These are phyloP conservation scores for Cephonodes hylas DNA, from an alignment of 2,888 invertebrate genomes.

Conservation along the genomic window DNA sequence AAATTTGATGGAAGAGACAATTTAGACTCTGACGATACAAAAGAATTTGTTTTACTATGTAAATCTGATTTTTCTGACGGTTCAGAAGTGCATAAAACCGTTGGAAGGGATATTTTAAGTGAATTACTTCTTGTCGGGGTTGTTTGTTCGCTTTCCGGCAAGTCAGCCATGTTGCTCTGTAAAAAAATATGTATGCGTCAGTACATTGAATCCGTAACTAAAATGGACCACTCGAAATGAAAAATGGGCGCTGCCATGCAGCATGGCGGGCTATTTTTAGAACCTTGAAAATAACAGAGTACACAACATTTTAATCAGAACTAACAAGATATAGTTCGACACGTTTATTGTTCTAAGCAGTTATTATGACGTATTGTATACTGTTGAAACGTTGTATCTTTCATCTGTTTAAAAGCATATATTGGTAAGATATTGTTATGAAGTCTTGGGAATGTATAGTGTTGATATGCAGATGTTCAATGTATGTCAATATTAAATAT, in stretches of 20 bases:
- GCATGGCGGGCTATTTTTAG: background rate
- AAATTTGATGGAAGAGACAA: conserved; percentile 64
- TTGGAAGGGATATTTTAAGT: conserved; percentile 60
- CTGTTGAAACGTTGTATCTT: background rate
- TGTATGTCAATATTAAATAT: background rate
- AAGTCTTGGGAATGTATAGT: background rate
- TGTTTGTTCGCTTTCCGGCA: conserved; percentile 43
- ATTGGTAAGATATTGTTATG: background rate
- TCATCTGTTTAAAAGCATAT: background rate
- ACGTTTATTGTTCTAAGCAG: background rate
- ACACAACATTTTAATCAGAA: background rate
- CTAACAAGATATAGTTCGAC: background rate
- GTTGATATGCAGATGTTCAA: background rate
- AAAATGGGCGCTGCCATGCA: background rate
- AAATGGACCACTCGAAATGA: background rate
- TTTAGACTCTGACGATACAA: conserved; percentile 65
- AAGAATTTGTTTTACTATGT: conserved; percentile 39
- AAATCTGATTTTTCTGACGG: conserved; percentile 41
- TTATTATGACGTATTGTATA: background rate
- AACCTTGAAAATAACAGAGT: background rate
- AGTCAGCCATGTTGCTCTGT: conserved; percentile 62
- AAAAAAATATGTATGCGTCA: conserved; percentile 27
- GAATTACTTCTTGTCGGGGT: conserved; percentile 44
- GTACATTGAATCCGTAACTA: background rate
- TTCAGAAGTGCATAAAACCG: conserved; percentile 63